Evolutionary conservation across 2,797 vertebrate species (phyloP).

Genomic region (Lerista edwardsae): DNA sequence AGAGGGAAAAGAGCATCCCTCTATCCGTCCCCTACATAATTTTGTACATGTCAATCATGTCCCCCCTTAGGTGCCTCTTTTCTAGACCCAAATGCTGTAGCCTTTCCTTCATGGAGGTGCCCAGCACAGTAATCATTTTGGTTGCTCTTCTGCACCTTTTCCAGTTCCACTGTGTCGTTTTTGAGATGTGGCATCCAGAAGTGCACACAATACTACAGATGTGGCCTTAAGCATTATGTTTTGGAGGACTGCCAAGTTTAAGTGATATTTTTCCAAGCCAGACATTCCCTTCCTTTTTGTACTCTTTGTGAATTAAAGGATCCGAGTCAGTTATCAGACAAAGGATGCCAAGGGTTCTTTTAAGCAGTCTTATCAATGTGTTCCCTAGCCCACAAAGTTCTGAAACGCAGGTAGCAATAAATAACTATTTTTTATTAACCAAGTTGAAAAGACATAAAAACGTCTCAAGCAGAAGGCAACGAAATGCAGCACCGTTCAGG

Average conservation of each 20-base stretch:
- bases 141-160: too few species aligned
- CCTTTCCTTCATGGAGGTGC: too few species aligned
- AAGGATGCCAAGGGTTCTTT: not conserved
- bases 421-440: conserved; percentile 13
- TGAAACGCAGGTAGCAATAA: not conserved
- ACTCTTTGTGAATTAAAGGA: not conserved
- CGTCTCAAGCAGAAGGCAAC: not conserved
- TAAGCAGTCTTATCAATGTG: not conserved
- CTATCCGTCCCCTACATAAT: too few species aligned
- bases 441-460: not conserved
- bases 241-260: not conserved
- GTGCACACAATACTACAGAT: too few species aligned
- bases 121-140: too few species aligned
- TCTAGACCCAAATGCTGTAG: too few species aligned
- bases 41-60: too few species aligned
- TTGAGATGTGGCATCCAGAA: too few species aligned
- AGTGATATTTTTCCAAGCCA: not conserved
- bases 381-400: not conserved
- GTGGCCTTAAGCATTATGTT: not conserved
- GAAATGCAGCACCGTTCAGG: not conserved
- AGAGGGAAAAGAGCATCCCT: too few species aligned
- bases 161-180: too few species aligned
- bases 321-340: not conserved
- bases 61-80: too few species aligned
- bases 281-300: not conserved